Conservation (phyloP, 2,888 invertebrate species). For the Chymomyza caudatula region DNA sequence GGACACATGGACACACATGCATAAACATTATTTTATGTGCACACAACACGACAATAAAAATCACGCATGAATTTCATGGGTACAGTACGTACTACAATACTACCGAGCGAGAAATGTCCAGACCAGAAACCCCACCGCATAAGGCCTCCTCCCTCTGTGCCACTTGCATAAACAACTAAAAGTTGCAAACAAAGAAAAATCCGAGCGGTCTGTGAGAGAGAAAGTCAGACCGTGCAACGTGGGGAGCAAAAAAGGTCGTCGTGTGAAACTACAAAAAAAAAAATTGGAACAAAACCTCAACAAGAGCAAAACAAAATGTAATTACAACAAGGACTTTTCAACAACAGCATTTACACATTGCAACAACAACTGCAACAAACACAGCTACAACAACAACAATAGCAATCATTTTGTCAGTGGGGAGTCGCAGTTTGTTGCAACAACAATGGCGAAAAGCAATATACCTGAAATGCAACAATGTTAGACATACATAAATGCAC, state of each 20-base stretch:
- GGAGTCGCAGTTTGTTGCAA: no score
- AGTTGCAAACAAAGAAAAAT: constrained; percentile 19
- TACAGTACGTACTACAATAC: constrained; percentile 27
- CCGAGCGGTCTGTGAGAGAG: constrained; percentile 4
- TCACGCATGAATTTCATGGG: constrained; percentile 64
- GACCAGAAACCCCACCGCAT: constrained; percentile 3
- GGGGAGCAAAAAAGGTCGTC: constrained; percentile 39
- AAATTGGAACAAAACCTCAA: constrained; percentile 45
- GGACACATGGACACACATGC: constrained; percentile 34
- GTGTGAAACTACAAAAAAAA: constrained; percentile 25
- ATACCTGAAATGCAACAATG: constrained; percentile 60
- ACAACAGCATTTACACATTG: constrained; percentile 16
- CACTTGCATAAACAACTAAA: constrained; percentile 48
- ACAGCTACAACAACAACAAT: constrained; percentile 23
- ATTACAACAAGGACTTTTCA: constrained; percentile 67
- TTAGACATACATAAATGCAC: no score
- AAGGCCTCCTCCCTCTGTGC: background rate
- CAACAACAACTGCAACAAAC: constrained; percentile 15
- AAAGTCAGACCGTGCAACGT: background rate
- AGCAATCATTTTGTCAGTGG: constrained; percentile 33
- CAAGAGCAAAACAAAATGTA: constrained; percentile 67
- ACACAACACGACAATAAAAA: constrained; percentile 65
- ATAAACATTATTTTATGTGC: constrained; percentile 64
- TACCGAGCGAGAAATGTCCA: constrained; percentile 23
- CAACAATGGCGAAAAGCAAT: constrained; percentile 42